A percentile compares a stretch with the other conserved stretches of the same genome.
phyloP scores from a whole-genome alignment of 1,140 invertebrate species.

The Acromyrmex echinatior region DNA sequence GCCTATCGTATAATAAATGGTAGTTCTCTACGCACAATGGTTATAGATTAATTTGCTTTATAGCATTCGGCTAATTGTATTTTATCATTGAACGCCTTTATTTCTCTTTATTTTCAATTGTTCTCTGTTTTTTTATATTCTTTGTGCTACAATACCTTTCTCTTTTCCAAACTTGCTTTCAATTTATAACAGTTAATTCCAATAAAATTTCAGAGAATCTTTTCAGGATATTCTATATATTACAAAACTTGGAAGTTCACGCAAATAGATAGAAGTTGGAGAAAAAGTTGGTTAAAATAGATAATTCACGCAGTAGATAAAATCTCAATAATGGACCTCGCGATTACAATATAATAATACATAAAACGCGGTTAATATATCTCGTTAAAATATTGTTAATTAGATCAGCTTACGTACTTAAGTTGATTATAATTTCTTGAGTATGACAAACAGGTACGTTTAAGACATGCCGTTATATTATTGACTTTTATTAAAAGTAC shows the following conservation, averaged over 20 bases:
- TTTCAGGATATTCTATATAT: neutral
- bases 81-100: constrained; percentile 9
- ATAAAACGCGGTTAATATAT: constrained; percentile 11
- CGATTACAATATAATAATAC: constrained; percentile 25
- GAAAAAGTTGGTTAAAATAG: neutral
- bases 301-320: constrained; percentile 6
- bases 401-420: constrained; percentile 7
- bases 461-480: constrained; percentile 71
- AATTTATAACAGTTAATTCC: neutral
- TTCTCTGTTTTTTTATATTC: neutral
- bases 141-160: neutral
- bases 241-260: constrained; percentile 7
- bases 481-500: constrained; percentile 82
- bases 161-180: neutral
- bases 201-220: constrained; percentile 6
- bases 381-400: constrained; percentile 32
- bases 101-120: neutral
- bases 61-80: neutral
- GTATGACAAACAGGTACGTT: constrained; percentile 59
- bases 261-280: constrained; percentile 9
- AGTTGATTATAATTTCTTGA: constrained; percentile 47
- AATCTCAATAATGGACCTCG: constrained; percentile 18
- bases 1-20: constrained; percentile 38
- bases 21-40: constrained; percentile 7
- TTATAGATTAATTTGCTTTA: constrained; percentile 25